phyloP scores from a whole-genome alignment of 2,797 vertebrate genomes.

The Enteromius paludinosus region DNA sequence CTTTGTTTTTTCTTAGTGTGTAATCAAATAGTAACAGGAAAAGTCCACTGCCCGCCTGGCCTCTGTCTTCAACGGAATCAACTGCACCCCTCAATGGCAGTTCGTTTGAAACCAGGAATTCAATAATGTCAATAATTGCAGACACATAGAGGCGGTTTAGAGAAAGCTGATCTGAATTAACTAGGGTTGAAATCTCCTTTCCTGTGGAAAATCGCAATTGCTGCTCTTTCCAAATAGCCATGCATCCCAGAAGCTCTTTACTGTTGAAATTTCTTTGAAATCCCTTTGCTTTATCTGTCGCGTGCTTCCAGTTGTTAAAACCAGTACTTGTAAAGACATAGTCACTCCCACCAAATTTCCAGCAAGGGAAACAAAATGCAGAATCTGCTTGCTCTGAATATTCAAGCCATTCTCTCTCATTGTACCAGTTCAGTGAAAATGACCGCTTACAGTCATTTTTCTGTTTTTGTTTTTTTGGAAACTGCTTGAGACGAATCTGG shows the following conservation, averaged over 20 bases:
- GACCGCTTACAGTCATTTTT: background rate
- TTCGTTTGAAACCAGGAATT: background rate
- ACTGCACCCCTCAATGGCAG: constrained; percentile 4
- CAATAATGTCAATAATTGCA: background rate
- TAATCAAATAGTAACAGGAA: constrained; percentile 39
- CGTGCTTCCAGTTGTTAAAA: background rate
- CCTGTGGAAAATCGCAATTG: background rate
- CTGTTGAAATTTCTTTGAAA: background rate
- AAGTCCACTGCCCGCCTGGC: constrained; percentile 26
- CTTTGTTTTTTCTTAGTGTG: constrained; percentile 23
- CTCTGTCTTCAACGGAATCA: constrained; percentile 36
- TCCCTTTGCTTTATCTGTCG: background rate
- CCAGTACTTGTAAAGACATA: constrained; percentile 2
- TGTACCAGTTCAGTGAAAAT: background rate
- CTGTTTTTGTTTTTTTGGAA: too few species aligned
- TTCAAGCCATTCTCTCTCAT: constrained; percentile 5
- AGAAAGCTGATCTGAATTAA: background rate
- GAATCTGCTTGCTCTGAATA: background rate
- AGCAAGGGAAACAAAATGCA: background rate
- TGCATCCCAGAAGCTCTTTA: too few species aligned
- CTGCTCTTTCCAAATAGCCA: background rate
- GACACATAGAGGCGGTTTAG: background rate
- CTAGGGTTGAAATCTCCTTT: background rate
- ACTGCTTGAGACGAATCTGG: background rate
- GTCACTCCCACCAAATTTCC: background rate